A percentile compares a stretch with the other conserved stretches of the same genome.
These are phyloP conservation scores for Premnoplex brunnescens DNA, from an alignment of 2,797 vertebrate genomes.

Conservation along the genomic window DNA sequence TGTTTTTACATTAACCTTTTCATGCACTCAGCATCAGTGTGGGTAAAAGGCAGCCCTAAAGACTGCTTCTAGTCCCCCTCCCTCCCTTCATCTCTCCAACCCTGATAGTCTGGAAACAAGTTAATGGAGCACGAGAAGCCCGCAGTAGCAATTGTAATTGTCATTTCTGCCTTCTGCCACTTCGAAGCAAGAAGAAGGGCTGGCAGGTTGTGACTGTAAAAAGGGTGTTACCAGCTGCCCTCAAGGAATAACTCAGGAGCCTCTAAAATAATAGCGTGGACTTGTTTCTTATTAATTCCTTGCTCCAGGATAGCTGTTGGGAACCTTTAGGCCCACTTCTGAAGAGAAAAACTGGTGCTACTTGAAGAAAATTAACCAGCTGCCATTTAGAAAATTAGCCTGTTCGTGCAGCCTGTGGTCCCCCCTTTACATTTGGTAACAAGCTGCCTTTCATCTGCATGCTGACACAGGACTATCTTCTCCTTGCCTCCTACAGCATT, in stretches of 20 bases:
- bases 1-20: slow-evolving; percentile 2
- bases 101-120: neutral
- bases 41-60: neutral
- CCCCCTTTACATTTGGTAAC: neutral
- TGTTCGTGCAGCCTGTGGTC: neutral
- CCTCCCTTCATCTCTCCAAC: neutral
- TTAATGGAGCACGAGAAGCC: neutral
- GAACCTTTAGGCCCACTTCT: neutral
- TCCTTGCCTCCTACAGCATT: neutral
- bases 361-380: neutral
- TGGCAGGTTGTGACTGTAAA: neutral
- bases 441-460: neutral
- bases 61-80: neutral
- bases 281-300: neutral
- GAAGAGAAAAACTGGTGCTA: neutral
- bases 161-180: neutral
- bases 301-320: neutral
- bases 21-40: neutral
- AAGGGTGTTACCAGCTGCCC: neutral
- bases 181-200: neutral
- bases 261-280: neutral
- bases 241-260: neutral
- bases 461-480: neutral
- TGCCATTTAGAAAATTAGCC: neutral
- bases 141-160: neutral